phyloP scores from a whole-genome alignment of 2,797 vertebrate genomes.

The Synanceia verrucosa region DNA sequence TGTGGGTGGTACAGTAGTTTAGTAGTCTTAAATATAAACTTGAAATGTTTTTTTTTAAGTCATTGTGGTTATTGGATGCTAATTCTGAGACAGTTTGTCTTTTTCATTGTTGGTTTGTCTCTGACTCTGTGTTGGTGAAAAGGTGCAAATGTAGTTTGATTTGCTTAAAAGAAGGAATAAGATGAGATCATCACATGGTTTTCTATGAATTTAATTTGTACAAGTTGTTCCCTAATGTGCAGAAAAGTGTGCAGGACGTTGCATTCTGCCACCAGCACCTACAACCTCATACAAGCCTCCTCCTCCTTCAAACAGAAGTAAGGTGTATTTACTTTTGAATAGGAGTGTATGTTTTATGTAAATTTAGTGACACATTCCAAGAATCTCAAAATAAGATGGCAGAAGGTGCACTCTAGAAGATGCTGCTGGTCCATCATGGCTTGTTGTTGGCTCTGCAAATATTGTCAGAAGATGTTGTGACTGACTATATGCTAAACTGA shows the following conservation, averaged over 20 bases:
- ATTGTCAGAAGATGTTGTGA: conserved; percentile 13
- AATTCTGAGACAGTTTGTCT: background rate
- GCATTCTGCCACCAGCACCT: conserved; percentile 6
- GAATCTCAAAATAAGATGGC: conserved; percentile 7
- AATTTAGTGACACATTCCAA: background rate
- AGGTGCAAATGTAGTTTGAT: background rate
- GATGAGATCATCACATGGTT: background rate
- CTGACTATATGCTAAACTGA: background rate
- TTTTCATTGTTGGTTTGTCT: background rate
- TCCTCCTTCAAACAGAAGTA: conserved; percentile 4
- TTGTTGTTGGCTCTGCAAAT: conserved; percentile 4
- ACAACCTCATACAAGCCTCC: background rate
- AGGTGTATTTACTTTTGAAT: background rate
- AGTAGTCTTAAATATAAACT: background rate
- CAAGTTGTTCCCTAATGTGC: background rate
- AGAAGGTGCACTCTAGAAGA: background rate
- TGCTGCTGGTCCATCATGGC: background rate
- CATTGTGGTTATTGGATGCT: background rate
- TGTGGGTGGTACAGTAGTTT: background rate
- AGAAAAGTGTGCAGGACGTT: background rate
- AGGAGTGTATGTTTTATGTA: background rate
- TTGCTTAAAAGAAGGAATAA: background rate
- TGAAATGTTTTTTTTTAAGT: background rate
- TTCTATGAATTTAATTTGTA: background rate
- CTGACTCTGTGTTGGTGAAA: background rate